Evolutionary conservation across 1,140 invertebrate species (phyloP).

Genomic region (Daktulosphaira vitifoliae): DNA sequence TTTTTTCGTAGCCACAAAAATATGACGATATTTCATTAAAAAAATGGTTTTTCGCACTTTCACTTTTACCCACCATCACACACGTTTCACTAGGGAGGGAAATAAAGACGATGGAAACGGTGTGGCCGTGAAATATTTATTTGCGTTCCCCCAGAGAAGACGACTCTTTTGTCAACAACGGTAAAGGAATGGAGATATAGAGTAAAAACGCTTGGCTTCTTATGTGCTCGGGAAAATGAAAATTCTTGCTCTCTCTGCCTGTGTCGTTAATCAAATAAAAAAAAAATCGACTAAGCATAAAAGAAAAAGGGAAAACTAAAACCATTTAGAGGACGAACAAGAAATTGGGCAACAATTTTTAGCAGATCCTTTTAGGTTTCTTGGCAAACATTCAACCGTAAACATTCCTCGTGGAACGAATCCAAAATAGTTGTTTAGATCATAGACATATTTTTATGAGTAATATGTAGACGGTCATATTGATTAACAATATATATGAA

Average conservation of each 20-base stretch:
- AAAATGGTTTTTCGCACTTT: too few species aligned
- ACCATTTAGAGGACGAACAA: not conserved
- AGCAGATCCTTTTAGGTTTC: not conserved
- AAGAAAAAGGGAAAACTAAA: not conserved
- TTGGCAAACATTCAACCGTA: not conserved
- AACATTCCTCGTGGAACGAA: conserved; percentile 9
- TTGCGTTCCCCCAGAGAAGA: not conserved
- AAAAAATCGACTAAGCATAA: not conserved
- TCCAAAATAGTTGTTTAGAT: too few species aligned
- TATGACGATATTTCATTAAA: too few species aligned
- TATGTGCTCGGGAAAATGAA: not conserved
- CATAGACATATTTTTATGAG: too few species aligned
- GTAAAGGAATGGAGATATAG: not conserved
- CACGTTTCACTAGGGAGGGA: too few species aligned
- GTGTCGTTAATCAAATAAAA: conserved; percentile 5
- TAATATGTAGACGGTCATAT: too few species aligned
- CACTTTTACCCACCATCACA: too few species aligned
- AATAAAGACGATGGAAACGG: too few species aligned
- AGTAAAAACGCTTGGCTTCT: not conserved
- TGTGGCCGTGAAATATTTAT: not conserved
- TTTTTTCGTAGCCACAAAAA: too few species aligned
- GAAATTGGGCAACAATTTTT: not conserved
- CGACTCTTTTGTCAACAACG: not conserved
- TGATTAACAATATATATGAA: too few species aligned
- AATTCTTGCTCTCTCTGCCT: not conserved